Evolutionary conservation across 1,140 invertebrate genomes (phyloP).

Genomic region (Coptotermes formosanus): DNA sequence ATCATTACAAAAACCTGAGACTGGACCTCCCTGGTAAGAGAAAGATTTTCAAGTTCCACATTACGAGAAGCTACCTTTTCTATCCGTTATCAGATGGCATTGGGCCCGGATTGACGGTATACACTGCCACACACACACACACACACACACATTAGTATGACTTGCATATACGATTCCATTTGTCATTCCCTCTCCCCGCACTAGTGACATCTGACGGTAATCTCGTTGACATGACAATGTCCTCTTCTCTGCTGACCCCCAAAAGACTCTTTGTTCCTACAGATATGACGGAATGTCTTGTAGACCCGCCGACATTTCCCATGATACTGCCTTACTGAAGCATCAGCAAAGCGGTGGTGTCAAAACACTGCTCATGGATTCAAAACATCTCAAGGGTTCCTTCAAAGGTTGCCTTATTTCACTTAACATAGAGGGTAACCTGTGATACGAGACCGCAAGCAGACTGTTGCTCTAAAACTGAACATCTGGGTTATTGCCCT

Average conservation of each 20-base stretch:
- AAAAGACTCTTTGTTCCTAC: neutral
- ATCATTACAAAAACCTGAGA: neutral
- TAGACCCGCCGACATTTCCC: neutral
- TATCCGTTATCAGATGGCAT: neutral
- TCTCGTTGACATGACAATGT: conserved; percentile 32
- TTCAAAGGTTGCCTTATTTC: neutral
- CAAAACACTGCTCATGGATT: too few relatives aligned
- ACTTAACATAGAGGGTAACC: neutral
- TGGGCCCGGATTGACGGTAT: too few relatives aligned
- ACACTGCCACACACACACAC: neutral
- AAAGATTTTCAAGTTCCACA: too few relatives aligned
- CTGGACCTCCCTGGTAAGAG: neutral
- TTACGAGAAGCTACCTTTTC: too few relatives aligned
- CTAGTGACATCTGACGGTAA: conserved; percentile 50
- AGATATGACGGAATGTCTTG: neutral
- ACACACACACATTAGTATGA: conserved; percentile 40
- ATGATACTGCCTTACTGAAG: neutral
- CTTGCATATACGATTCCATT: conserved; percentile 52
- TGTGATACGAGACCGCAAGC: too few relatives aligned
- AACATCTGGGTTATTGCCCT: too few relatives aligned
- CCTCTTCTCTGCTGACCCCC: conserved; percentile 20
- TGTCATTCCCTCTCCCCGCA: conserved; percentile 53
- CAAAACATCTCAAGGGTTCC: neutral
- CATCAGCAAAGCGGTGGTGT: neutral
- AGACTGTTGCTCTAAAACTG: too few relatives aligned